Percentiles rank a stretch among this genome's conserved stretches.
These are phyloP conservation scores for Eustalomyia histrio DNA, from an alignment of 2,888 invertebrate genomes.

Conservation along the genomic window DNA sequence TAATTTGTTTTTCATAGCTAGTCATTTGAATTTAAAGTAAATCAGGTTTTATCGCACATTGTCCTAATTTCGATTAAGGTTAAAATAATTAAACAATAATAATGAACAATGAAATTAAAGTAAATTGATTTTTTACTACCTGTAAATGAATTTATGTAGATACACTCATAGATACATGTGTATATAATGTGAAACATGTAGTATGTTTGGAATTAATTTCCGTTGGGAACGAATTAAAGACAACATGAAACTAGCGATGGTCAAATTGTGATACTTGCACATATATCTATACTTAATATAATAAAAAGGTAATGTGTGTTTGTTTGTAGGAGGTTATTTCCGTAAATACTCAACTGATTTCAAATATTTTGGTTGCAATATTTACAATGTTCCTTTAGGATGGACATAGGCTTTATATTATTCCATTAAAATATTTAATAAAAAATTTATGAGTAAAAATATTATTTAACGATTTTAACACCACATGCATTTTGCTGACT, in stretches of 20 bases:
- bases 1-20: constrained; percentile 11
- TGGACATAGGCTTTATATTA: too few species aligned
- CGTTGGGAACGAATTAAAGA: constrained; percentile 21
- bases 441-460: too few species aligned
- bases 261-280: constrained; percentile 44
- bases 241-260: constrained; percentile 30
- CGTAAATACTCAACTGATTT: too few species aligned
- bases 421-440: too few species aligned
- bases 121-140: background rate
- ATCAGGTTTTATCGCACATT: constrained; percentile 31
- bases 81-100: constrained; percentile 4
- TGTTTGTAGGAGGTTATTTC: too few species aligned
- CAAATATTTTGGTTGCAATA: too few species aligned
- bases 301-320: too few species aligned
- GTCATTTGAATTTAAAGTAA: constrained; percentile 33
- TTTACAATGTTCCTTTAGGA: too few species aligned
- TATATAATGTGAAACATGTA: background rate
- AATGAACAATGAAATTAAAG: background rate
- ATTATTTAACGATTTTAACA: too few species aligned
- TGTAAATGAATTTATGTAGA: background rate
- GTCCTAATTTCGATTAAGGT: constrained; percentile 37
- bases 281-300: too few species aligned
- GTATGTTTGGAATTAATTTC: constrained; percentile 23
- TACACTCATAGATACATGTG: background rate
- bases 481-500: too few species aligned